A percentile compares a stretch with the other conserved stretches of the same genome.
These are phyloP conservation scores for Phycodurus eques DNA, from an alignment of 2,113 vertebrate genomes.

Conservation along the genomic window DNA sequence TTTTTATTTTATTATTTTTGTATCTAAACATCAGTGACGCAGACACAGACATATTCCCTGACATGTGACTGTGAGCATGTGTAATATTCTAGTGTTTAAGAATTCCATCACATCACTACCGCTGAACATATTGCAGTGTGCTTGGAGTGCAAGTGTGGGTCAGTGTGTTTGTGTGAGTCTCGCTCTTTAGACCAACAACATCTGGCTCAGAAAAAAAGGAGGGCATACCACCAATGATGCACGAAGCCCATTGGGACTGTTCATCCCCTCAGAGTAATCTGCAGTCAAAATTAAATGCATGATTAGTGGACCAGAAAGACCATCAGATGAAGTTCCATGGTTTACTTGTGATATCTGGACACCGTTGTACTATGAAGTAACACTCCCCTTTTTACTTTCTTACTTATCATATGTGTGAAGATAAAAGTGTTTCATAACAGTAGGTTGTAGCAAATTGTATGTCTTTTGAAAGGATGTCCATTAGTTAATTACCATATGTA, in stretches of 20 bases:
- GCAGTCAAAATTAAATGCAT: conserved; percentile 33
- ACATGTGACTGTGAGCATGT: neutral
- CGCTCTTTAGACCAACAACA: conserved; percentile 41
- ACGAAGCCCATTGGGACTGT: conserved; percentile 24
- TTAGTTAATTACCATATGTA: too few relatives aligned
- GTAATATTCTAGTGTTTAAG: neutral
- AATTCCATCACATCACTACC: neutral
- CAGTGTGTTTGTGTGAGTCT: conserved; percentile 8
- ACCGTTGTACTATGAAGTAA: neutral
- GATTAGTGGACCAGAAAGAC: conserved; percentile 19
- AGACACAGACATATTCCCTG: neutral
- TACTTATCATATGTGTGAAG: neutral
- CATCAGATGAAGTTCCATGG: conserved; percentile 13
- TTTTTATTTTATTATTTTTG: neutral
- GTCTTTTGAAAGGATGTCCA: too few relatives aligned
- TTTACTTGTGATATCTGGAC: neutral
- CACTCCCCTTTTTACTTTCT: neutral
- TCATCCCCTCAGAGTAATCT: conserved; percentile 46
- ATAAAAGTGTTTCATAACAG: neutral
- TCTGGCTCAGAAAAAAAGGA: conserved; percentile 45
- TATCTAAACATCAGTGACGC: neutral
- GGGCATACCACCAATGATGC: conserved; percentile 20
- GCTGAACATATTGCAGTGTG: neutral
- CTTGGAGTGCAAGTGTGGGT: neutral
- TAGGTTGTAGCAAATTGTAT: neutral